Evolutionary conservation across 2,888 invertebrate species (phyloP), one percentile per base, ranked within the genome.

Genomic region (Sesia bembeciformis): DNA sequence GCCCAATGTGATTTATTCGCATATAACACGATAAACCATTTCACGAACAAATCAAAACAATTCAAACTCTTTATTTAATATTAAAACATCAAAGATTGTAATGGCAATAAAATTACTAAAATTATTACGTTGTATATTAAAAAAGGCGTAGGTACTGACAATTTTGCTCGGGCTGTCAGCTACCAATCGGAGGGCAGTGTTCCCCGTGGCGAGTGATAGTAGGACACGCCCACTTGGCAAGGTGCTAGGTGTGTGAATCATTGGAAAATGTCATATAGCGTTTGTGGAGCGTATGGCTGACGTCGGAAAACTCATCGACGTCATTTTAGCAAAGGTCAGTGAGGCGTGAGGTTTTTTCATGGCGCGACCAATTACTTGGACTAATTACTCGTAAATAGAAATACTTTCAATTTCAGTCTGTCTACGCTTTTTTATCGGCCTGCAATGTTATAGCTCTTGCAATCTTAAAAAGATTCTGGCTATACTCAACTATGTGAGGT

Each of bases 171-270:
- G 46, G 4, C n/a, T 23, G 46, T 46, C 46, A 1, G 23, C 53
- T 54, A 52, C 70, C 73, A 73, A 73, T 73, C 52, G 42, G 53
- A 59, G 51, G 54, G 50, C 55, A 42, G 40, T 57, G 51, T 39
- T 50, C 38, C 52, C 54, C 55, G 56, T 59, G 61, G 50, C 42
- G 40, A 5, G n/a, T 61, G 59, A 60, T 58, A 54, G 54, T 58
- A 56, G 60, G 67, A 64, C 66, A 62, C 73, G 72, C 74, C 71
- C 61, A 49, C 68, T 73, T 74, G 72, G 73, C 70, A 65, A 56
- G 57, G 55, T 4, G 39, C n/a, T 53, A 53, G 60, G 62, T 63
- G 64, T 58, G 54, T 72, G 74, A 72, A 61, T 73, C 72, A 72
- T 54, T 61, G 60, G 60, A 55, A 68, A 70, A 67, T 68, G 68